These are phyloP conservation scores for Nemurella pictetii DNA, from an alignment of 2,888 invertebrate genomes.

Conservation along the genomic window DNA sequence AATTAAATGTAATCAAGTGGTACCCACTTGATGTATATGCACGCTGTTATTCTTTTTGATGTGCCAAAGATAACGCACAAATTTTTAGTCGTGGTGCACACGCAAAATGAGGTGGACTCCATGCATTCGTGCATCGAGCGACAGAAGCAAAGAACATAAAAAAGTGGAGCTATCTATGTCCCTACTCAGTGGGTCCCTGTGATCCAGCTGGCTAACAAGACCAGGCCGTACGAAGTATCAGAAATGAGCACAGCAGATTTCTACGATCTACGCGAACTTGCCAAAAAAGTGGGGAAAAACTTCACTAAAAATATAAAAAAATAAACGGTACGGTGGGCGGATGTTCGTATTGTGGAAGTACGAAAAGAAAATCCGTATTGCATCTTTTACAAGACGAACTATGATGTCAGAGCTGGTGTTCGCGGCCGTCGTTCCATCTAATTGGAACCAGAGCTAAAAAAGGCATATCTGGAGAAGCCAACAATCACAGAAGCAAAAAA, in stretches of 20 bases:
- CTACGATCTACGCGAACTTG: not conserved
- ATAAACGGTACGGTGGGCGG: not conserved
- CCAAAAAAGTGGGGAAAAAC: no score
- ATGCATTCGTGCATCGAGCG: slow-evolving; percentile 30
- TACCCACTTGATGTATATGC: slow-evolving; percentile 30
- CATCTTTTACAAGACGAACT: slow-evolving; percentile 1
- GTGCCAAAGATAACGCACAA: slow-evolving; percentile 36
- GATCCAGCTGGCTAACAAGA: not conserved
- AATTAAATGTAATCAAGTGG: no score
- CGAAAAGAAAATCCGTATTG: not conserved
- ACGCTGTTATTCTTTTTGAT: slow-evolving; percentile 30
- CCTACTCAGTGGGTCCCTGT: slow-evolving; percentile 17
- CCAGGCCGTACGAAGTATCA: slow-evolving; percentile 5
- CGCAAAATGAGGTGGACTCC: slow-evolving; percentile 28
- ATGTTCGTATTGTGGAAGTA: slow-evolving; percentile 1
- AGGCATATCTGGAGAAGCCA: no score
- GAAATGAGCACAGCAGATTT: slow-evolving; percentile 17
- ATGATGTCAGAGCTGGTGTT: not conserved
- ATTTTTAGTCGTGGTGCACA: slow-evolving; percentile 23
- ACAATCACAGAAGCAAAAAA: not conserved
- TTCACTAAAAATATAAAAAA: no score
- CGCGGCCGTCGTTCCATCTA: not conserved
- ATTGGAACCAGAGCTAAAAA: not conserved
- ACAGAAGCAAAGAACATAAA: slow-evolving; percentile 17
- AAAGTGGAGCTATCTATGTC: slow-evolving; percentile 22